Evolutionary conservation across 2,797 vertebrate species (phyloP).

Genomic region (Melanotaenia parkinsoni): DNA sequence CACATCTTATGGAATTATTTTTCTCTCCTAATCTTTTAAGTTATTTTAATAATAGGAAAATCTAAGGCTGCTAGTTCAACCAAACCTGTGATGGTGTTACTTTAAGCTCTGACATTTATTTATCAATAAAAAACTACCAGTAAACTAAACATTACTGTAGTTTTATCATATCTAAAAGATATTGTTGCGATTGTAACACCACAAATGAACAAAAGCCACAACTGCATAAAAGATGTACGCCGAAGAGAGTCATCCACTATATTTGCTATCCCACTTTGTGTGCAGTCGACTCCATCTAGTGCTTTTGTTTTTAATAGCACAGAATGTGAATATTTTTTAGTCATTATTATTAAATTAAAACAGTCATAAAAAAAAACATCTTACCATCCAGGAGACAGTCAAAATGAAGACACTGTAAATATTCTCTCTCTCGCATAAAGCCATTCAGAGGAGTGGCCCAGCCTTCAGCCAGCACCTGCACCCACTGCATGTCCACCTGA

Average conservation of each 20-base stretch:
- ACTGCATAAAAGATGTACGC: not conserved
- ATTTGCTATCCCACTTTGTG: constrained; percentile 16
- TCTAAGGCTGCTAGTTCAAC: not conserved
- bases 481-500: constrained; percentile 99
- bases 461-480: constrained; percentile 97
- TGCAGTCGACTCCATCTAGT: constrained; percentile 62
- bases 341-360: not conserved
- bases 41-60: not conserved
- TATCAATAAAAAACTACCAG: not conserved
- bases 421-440: constrained; percentile 98
- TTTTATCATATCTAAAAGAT: not conserved
- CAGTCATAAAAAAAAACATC: constrained; percentile 14
- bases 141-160: no score
- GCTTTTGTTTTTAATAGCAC: not conserved
- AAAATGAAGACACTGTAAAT: constrained; percentile 97
- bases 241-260: not conserved
- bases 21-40: not conserved
- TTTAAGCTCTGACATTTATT: not conserved
- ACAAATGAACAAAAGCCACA: not conserved
- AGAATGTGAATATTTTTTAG: not conserved
- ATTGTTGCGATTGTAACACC: not conserved
- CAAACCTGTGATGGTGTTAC: not conserved
- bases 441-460: constrained; percentile 98
- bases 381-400: constrained; percentile 97
- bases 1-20: not conserved